These are phyloP conservation scores for Antechinus flavipes DNA, from an alignment of 2,113 vertebrate species.

Conservation along the genomic window DNA sequence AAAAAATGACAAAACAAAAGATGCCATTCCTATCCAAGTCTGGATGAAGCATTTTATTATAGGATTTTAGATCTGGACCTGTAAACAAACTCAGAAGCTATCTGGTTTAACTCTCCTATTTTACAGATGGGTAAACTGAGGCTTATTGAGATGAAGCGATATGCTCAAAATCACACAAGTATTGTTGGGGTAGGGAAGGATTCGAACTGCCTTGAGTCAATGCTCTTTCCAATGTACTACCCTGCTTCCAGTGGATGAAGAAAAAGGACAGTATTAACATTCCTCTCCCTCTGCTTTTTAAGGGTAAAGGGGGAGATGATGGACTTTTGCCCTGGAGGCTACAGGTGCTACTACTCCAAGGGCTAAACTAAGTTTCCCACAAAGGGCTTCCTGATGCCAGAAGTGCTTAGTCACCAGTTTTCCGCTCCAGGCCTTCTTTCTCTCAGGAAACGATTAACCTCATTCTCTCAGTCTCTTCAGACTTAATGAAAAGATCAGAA, in stretches of 20 bases:
- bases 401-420: not conserved
- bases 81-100: not conserved
- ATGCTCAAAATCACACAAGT: not conserved
- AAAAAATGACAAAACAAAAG: not conserved
- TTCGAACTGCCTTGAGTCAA: not conserved
- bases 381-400: not conserved
- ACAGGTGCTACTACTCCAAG: not conserved
- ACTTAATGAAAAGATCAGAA: constrained; percentile 9
- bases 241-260: not conserved
- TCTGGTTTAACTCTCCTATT: not conserved
- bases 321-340: not conserved
- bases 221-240: not conserved
- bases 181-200: not conserved
- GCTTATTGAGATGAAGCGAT: not conserved
- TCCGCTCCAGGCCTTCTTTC: not conserved
- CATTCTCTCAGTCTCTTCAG: constrained; percentile 4
- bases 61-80: not conserved
- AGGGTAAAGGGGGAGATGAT: not conserved
- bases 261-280: not conserved
- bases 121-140: not conserved
- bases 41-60: not conserved
- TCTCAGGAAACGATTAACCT: constrained; percentile 42
- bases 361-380: not conserved
- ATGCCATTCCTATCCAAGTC: not conserved
- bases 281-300: not conserved